Base-by-base conservation (phyloP, 2,113 vertebrate species). In the Chascanopsetta lugubris region DNA sequence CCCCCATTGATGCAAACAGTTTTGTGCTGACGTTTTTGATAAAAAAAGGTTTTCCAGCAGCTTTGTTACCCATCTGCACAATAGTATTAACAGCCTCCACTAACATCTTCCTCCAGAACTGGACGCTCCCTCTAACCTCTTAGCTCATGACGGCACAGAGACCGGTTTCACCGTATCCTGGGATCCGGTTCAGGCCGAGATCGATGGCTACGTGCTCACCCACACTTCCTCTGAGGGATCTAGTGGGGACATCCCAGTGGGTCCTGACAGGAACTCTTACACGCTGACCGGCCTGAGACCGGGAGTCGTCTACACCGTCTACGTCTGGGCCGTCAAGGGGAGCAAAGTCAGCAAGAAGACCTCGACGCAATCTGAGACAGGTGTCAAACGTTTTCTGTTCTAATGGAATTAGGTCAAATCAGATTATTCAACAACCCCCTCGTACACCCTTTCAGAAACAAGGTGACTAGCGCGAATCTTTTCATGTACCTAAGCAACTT, bases 271-370 rank as follows among this genome's bases (percentile, higher is more conserved):
- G 54, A 77, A 25, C 24, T 82, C 56, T 38, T 65, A 91, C 5
- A 71, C 46, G 42, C 80, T 94, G 70, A 85, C 61, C 7, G 82
- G 70, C 49, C 84, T 96, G 74, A 92, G 72, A 62, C 92, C 93
- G 1, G 93, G 92, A 1, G 58, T 90, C 75, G 79, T 93, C 72
- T 94, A 95, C 72, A 72, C 56, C 13, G 82, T 93, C 5, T 27
- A 87, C 2, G 48, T 94, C 60, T 94, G 93, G 92, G 91, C 93
- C 40, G 29, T 92, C 84, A 94, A 90, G 67, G 92, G 90, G 46
- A 63, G 30, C 67, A 90, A 82, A 62, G 54, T 70, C 56, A 94
- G 91, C 89, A 90, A 66, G 83, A 94, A 87, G 72, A 90, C 71
- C 13, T 77, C 82, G 26, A 86, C 85, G 17, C 50, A 77, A 48